phyloP scores from a whole-genome alignment of 2,113 vertebrate genomes.

The Ophthalmolycus amberensis region DNA sequence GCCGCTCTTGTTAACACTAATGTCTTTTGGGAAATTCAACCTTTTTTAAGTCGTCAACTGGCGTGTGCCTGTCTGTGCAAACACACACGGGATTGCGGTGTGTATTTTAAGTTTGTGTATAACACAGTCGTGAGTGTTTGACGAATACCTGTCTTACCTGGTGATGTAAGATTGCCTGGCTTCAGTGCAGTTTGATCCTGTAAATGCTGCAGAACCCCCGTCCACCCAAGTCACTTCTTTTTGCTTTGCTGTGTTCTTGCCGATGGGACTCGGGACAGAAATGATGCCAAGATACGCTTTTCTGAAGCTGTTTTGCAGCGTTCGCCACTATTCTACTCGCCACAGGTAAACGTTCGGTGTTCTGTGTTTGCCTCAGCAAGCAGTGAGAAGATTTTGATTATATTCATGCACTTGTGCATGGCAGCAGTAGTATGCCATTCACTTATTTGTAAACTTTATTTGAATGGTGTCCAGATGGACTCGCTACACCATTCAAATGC shows the following conservation, averaged over 20 bases:
- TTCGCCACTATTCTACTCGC: not conserved
- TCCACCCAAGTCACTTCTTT: not conserved
- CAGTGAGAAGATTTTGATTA: not conserved
- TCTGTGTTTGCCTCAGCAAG: not conserved
- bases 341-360: slow-evolving; percentile 46
- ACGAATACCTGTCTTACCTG: slow-evolving; percentile 7
- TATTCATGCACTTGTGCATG: not conserved
- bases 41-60: no score
- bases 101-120: not conserved
- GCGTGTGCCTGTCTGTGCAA: not conserved
- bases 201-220: not conserved
- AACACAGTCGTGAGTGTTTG: slow-evolving; percentile 9
- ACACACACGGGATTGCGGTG: not conserved
- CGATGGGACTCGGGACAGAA: not conserved
- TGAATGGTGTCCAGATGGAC: not conserved
- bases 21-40: not conserved
- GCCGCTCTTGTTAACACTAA: not conserved
- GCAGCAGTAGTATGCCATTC: not conserved
- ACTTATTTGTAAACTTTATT: not conserved
- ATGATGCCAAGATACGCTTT: slow-evolving; percentile 46
- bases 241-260: not conserved
- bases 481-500: no score
- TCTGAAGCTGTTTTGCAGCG: slow-evolving; percentile 23
- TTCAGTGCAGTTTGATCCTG: not conserved
- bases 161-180: slow-evolving; percentile 4